These are phyloP conservation scores for Leptinotarsa defecta DNA, from an alignment of 1,140 invertebrate species.

Conservation along the genomic window DNA sequence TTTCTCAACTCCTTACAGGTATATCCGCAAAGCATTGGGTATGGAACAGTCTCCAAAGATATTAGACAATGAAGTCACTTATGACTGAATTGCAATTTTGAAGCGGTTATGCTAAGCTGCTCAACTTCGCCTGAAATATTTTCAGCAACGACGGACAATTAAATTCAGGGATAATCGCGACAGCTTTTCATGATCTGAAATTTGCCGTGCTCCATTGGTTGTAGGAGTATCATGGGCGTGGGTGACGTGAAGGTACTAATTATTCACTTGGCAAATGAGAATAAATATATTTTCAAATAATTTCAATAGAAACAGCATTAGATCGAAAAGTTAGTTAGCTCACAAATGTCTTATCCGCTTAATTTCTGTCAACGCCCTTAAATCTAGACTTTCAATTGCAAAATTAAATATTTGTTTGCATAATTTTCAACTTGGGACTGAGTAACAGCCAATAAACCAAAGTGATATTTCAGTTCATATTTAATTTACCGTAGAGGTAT, in stretches of 20 bases:
- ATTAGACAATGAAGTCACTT: conserved; percentile 36
- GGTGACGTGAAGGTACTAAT: neutral
- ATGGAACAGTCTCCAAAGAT: conserved; percentile 32
- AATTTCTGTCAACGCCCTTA: no score
- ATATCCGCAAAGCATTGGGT: conserved; percentile 10
- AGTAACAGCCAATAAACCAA: no score
- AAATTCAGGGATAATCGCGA: conserved; percentile 31
- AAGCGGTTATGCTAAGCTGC: conserved; percentile 36
- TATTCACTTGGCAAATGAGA: no score
- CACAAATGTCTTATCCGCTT: no score
- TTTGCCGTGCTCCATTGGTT: conserved; percentile 7
- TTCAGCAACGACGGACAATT: conserved; percentile 36
- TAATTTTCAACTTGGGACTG: no score
- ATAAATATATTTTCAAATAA: no score
- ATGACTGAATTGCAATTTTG: conserved; percentile 32
- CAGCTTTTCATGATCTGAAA: conserved; percentile 22
- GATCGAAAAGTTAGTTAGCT: no score
- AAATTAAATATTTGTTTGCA: no score
- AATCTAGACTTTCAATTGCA: no score
- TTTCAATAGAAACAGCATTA: no score
- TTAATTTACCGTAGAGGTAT: no score
- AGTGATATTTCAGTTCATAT: no score
- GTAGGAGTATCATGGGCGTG: neutral
- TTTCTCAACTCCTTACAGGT: neutral
- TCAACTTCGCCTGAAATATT: conserved; percentile 32